phyloP scores from a whole-genome alignment of 2,797 vertebrate species.

The Potorous gilbertii region DNA sequence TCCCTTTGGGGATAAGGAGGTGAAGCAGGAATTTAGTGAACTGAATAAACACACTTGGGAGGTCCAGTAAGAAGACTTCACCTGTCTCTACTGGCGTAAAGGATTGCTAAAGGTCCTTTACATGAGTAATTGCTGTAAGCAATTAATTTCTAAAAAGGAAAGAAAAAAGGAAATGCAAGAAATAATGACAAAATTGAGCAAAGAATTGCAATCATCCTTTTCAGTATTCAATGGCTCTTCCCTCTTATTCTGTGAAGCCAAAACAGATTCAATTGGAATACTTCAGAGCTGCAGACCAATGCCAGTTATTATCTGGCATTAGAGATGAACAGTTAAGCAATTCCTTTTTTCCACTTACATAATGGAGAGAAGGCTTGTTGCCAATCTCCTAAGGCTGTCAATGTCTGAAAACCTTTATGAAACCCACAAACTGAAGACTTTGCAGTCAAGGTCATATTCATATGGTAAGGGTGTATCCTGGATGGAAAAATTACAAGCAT shows the following conservation, averaged over 20 bases:
- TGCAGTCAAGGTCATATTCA: background rate
- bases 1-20: background rate
- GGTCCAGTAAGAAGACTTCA: background rate
- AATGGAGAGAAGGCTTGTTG: background rate
- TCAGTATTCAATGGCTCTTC: background rate
- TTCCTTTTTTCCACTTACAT: background rate
- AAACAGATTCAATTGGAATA: background rate
- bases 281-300: slow-evolving; percentile 4
- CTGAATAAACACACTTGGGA: background rate
- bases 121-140: background rate
- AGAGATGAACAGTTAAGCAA: slow-evolving; percentile 1
- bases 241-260: background rate
- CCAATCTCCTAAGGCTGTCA: background rate
- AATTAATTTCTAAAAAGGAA: background rate
- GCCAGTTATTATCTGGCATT: background rate
- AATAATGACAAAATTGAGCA: background rate
- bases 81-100: background rate
- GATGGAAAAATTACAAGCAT: background rate
- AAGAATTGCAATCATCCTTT: background rate
- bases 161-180: background rate
- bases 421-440: slow-evolving; percentile 16
- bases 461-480: background rate
- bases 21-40: background rate
- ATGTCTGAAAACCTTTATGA: background rate
- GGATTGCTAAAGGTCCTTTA: background rate